phyloP scores from a whole-genome alignment of 2,113 vertebrate species.

The Tragelaphus imberbis region DNA sequence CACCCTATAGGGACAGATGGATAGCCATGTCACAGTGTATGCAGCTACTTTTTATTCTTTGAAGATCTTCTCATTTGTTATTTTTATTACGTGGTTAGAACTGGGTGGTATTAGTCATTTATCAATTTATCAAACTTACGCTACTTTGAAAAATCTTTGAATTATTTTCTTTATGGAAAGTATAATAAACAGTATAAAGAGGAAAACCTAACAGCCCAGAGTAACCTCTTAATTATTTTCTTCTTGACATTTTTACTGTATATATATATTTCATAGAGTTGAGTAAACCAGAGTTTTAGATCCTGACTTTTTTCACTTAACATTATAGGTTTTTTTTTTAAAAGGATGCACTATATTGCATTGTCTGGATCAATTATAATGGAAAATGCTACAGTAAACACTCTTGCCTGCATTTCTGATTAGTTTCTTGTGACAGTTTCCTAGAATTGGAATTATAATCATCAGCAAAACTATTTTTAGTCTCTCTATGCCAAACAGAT shows the following conservation, averaged over 20 bases:
- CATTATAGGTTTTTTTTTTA: neutral
- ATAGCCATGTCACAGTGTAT: neutral
- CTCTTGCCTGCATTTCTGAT: neutral
- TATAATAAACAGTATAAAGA: neutral
- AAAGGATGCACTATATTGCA: neutral
- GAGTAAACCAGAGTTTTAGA: neutral
- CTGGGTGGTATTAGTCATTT: neutral
- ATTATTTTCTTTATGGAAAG: slow-evolving; percentile 39
- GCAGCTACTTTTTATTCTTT: neutral
- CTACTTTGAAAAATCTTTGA: neutral
- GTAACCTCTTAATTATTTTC: neutral
- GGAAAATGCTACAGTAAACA: neutral
- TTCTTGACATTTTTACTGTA: neutral
- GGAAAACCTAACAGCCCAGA: neutral
- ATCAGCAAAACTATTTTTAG: neutral
- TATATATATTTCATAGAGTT: neutral
- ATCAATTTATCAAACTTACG: neutral
- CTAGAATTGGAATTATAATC: neutral
- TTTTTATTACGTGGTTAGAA: neutral
- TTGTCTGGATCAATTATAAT: neutral
- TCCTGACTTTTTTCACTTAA: neutral
- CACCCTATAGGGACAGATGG: neutral
- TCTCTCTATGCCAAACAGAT: neutral
- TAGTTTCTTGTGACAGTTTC: neutral
- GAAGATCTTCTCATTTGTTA: neutral